Conservation (phyloP, 1,140 invertebrate genomes). For the Gryllus bimaculatus region DNA sequence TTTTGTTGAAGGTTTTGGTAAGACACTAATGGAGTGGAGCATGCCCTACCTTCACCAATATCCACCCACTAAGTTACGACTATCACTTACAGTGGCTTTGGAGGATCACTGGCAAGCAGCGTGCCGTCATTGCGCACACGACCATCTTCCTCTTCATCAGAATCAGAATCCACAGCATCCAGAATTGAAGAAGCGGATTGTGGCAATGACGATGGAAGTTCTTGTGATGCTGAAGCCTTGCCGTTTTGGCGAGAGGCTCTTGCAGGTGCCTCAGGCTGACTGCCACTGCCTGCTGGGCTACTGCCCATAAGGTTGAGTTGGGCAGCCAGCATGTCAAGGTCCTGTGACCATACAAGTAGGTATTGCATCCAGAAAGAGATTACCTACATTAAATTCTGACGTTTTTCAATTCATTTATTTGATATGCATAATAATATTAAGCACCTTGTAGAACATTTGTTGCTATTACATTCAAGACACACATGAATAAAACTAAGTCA, state of each 20-base stretch:
- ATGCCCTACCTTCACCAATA: too few relatives aligned
- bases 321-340: constrained; percentile 84
- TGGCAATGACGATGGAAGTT: constrained; percentile 10
- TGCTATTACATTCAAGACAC: too few relatives aligned
- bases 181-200: constrained; percentile 16
- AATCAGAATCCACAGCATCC: constrained; percentile 31
- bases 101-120: constrained; percentile 87
- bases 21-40: too few relatives aligned
- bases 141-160: constrained; percentile 41
- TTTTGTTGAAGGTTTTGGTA: too few relatives aligned
- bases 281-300: constrained; percentile 14
- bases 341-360: constrained; percentile 41
- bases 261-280: constrained; percentile 28
- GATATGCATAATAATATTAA: too few relatives aligned
- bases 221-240: constrained; percentile 25
- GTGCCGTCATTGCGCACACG: constrained; percentile 79
- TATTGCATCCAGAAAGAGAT: too few relatives aligned
- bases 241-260: constrained; percentile 22
- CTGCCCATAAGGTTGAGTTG: constrained; percentile 87
- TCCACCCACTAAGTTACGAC: neutral
- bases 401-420: too few relatives aligned
- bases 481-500: too few relatives aligned
- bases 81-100: constrained; percentile 83
- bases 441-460: too few relatives aligned
- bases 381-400: too few relatives aligned